A percentile compares a stretch with the other conserved stretches of the same genome.
phyloP scores from a whole-genome alignment of 2,113 vertebrate genomes.

The Dicaeum eximium region DNA sequence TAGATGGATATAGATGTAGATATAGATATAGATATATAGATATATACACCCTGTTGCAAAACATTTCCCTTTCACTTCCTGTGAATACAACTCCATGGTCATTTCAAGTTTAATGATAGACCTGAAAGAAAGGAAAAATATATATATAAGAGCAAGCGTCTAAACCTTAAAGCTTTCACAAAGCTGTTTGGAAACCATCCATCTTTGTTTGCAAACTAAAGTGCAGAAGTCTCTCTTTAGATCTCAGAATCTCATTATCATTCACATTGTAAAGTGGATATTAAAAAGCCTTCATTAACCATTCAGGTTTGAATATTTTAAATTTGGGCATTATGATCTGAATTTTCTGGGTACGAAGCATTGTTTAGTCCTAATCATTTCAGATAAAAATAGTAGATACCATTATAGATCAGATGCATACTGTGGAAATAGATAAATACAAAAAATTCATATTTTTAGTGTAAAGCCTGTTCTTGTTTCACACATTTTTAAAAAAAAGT shows the following conservation, averaged over 20 bases:
- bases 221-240: background rate
- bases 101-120: background rate
- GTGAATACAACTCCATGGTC: background rate
- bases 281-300: background rate
- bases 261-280: background rate
- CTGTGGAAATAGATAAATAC: background rate
- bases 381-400: background rate
- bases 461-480: background rate
- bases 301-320: background rate
- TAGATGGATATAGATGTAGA: too few relatives aligned
- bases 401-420: background rate
- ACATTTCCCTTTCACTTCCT: background rate
- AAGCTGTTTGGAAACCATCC: background rate
- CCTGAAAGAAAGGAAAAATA: background rate
- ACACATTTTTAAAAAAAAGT: background rate
- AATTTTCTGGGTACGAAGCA: background rate
- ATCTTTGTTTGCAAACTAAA: background rate
- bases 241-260: background rate
- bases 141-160: background rate
- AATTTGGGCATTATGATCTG: background rate
- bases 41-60: background rate
- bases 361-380: background rate
- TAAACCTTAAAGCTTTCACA: background rate
- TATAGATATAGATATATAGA: background rate
- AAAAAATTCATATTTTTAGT: background rate